Evolutionary conservation across 37 sponge, comb jelly and placozoan species (phyloP).

Genomic region (Crambe crambe): DNA sequence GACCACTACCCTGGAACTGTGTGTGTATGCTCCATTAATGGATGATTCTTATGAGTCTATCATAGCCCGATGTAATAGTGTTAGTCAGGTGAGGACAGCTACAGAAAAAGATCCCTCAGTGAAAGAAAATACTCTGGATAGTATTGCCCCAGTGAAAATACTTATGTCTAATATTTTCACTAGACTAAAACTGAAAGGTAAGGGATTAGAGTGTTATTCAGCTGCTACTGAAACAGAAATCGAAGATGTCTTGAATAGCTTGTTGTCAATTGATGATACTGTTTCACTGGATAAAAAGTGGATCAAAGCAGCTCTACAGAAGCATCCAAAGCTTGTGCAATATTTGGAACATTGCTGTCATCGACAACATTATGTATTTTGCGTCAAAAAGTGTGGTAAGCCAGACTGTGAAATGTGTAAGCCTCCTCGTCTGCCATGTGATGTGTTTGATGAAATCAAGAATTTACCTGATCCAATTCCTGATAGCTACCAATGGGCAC

Average conservation of each 20-base stretch:
- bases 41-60: slow-evolving; percentile 14
- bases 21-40: too few species aligned
- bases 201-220: not conserved
- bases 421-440: slow-evolving; percentile 7
- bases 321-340: not conserved
- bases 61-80: slow-evolving; percentile 15
- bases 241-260: not conserved
- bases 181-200: slow-evolving; percentile 15
- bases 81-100: slow-evolving; percentile 6
- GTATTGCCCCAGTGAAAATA: slow-evolving; percentile 16
- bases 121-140: not conserved
- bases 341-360: slow-evolving; percentile 39
- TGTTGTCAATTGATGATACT: slow-evolving; percentile 5
- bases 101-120: not conserved
- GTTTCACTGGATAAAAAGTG: not conserved
- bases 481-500: slow-evolving; percentile 6
- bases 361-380: slow-evolving; percentile 11
- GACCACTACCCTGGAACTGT: too few species aligned
- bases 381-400: slow-evolving; percentile 39
- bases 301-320: not conserved
- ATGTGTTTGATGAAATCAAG: slow-evolving; percentile 13
- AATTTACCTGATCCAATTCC: slow-evolving; percentile 24
- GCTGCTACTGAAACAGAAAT: slow-evolving; percentile 21
- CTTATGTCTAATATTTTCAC: slow-evolving; percentile 5
- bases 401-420: slow-evolving; percentile 18